Conservation (phyloP, 2,113 vertebrate species). For the Embiotoca jacksoni region DNA sequence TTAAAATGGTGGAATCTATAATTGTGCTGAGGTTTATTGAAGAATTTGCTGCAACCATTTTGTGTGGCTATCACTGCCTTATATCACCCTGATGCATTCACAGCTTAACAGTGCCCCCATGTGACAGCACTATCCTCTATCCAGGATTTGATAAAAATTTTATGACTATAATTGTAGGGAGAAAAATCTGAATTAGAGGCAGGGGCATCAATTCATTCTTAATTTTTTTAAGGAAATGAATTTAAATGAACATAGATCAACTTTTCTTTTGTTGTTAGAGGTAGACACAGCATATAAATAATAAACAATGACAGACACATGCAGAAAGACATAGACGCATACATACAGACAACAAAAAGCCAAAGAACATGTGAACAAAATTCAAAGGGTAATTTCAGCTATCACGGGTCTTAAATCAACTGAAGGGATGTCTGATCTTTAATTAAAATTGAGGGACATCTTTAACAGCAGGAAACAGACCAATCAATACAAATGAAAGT, state of each 20-base stretch:
- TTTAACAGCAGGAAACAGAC: constrained; percentile 65
- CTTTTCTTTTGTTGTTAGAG: background rate
- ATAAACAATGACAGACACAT: constrained; percentile 13
- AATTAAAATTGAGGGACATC: constrained; percentile 75
- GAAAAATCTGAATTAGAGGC: constrained; percentile 39
- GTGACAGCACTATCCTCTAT: constrained; percentile 72
- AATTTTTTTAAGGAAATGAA: constrained; percentile 22
- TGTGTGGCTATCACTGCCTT: constrained; percentile 74
- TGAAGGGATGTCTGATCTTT: constrained; percentile 67
- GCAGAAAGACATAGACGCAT: background rate
- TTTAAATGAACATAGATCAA: constrained; percentile 16
- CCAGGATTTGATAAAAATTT: constrained; percentile 45
- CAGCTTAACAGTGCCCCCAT: constrained; percentile 93
- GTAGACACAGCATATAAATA: background rate
- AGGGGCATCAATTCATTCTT: constrained; percentile 23
- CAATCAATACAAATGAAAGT: constrained; percentile 74
- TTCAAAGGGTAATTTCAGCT: constrained; percentile 33
- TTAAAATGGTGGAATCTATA: constrained; percentile 79
- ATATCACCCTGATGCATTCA: constrained; percentile 75
- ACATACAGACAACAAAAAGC: background rate
- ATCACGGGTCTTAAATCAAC: constrained; percentile 41
- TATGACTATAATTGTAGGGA: constrained; percentile 22
- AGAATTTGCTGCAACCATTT: constrained; percentile 84
- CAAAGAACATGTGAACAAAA: constrained; percentile 9
- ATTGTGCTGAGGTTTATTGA: constrained; percentile 69